Percentiles rank a stretch among this genome's conserved stretches.
phyloP scores from a whole-genome alignment of 2,113 vertebrate genomes.

The Colistium nudipinnis region DNA sequence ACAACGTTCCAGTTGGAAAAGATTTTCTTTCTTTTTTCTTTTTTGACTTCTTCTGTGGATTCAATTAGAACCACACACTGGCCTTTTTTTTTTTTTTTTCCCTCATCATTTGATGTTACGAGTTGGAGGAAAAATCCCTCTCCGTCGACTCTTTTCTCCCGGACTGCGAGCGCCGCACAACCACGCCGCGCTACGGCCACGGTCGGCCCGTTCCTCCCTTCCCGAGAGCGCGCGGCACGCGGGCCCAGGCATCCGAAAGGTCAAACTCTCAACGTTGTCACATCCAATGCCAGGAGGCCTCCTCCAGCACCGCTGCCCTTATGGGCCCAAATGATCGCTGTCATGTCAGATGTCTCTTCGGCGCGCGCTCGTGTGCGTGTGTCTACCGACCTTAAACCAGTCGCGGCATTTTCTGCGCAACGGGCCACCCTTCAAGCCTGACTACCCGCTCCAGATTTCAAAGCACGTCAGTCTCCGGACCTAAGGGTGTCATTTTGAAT shows the following conservation, averaged over 20 bases:
- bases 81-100: slow-evolving; percentile 44
- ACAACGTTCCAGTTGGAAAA: slow-evolving; percentile 62
- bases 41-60: slow-evolving; percentile 60
- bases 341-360: slow-evolving; percentile 53
- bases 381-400: slow-evolving; percentile 5
- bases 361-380: slow-evolving; percentile 2
- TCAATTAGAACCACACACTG: slow-evolving; percentile 62
- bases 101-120: slow-evolving; percentile 52
- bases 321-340: slow-evolving; percentile 45
- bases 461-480: slow-evolving; percentile 22
- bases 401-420: background rate
- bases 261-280: slow-evolving; percentile 69
- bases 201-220: slow-evolving; percentile 26
- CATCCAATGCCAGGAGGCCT: slow-evolving; percentile 43
- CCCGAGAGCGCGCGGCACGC: too few relatives aligned
- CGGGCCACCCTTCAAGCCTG: background rate
- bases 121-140: slow-evolving; percentile 58
- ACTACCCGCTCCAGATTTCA: slow-evolving; percentile 39
- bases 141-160: slow-evolving; percentile 22
- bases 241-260: slow-evolving; percentile 57
- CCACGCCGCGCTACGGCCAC: background rate
- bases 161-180: slow-evolving; percentile 4
- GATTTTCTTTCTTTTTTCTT: slow-evolving; percentile 51
- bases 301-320: slow-evolving; percentile 26
- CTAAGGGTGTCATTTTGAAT: slow-evolving; percentile 46